A percentile compares a stretch with the other conserved stretches of the same genome.
These are phyloP conservation scores for Pachymerium ferrugineum DNA, from an alignment of 2,888 invertebrate species.

Conservation along the genomic window DNA sequence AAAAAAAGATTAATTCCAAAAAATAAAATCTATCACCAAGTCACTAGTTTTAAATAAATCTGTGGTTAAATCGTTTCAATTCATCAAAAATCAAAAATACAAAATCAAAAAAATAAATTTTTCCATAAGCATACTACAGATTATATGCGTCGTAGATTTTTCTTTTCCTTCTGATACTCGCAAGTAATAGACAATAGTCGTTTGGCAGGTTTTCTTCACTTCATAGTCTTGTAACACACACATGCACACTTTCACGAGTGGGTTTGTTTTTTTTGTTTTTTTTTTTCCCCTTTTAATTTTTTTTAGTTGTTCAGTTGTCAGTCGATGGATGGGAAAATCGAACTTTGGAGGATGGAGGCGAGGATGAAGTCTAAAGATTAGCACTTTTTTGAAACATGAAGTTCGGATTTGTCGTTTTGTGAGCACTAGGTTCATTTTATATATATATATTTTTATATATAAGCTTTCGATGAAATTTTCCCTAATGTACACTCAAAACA, in stretches of 20 bases:
- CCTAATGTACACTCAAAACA: neutral
- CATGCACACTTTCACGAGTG: neutral
- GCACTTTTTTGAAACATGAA: neutral
- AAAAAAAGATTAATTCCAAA: neutral
- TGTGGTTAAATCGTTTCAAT: too few species aligned
- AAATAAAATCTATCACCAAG: too few species aligned
- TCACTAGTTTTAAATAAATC: neutral
- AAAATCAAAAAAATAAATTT: neutral
- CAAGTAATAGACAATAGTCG: too few species aligned
- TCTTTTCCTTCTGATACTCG: conserved; percentile 11
- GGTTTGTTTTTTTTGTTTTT: neutral
- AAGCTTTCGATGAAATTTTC: neutral
- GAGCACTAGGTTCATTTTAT: neutral
- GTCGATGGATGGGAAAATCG: neutral
- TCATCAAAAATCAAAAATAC: too few species aligned
- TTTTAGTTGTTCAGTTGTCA: neutral
- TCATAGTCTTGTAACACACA: neutral
- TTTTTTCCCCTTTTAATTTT: neutral
- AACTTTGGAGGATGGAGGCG: conserved; percentile 7
- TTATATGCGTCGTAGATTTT: conserved; percentile 25
- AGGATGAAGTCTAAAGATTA: neutral
- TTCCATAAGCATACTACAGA: neutral
- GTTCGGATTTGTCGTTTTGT: conserved; percentile 1
- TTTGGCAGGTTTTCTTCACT: too few species aligned
- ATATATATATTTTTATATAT: too few species aligned